Evolutionary conservation across 2,113 vertebrate genomes (phyloP).

Genomic region (Amphiprion ocellaris): DNA sequence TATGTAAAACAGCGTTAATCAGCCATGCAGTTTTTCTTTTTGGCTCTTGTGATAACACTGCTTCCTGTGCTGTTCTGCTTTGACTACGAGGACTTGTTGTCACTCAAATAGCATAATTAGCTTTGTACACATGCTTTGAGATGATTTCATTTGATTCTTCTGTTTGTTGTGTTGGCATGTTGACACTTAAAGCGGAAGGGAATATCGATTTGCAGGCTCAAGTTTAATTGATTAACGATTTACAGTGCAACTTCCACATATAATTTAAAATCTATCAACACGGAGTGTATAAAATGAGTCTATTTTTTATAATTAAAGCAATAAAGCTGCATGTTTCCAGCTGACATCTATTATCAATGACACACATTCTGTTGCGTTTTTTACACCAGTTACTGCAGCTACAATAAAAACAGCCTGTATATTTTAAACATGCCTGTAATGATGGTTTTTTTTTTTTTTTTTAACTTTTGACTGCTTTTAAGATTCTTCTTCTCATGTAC

Average conservation of each 20-base stretch:
- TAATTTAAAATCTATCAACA: constrained; percentile 43
- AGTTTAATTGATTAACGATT: constrained; percentile 34
- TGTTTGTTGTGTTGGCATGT: constrained; percentile 19
- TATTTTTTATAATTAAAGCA: constrained; percentile 23
- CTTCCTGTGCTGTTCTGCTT: too few species aligned
- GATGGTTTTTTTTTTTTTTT: constrained; percentile 28
- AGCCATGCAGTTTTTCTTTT: too few species aligned
- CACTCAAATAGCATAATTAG: constrained; percentile 5
- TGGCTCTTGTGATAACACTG: too few species aligned
- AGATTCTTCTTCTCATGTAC: neutral
- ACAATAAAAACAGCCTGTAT: too few species aligned
- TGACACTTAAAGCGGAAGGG: constrained; percentile 9
- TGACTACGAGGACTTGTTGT: neutral
- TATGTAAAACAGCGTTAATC: too few species aligned
- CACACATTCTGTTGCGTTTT: neutral
- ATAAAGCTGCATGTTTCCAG: neutral
- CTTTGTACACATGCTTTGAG: neutral
- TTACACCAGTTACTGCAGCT: neutral
- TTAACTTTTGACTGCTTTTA: neutral
- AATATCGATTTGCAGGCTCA: neutral
- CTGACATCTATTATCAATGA: neutral
- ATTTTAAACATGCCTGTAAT: neutral
- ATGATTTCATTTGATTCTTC: constrained; percentile 18
- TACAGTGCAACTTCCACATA: neutral
- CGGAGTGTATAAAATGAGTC: neutral